Evolutionary conservation across 2,888 invertebrate genomes (phyloP).

Genomic region (Eupithecia subumbrata): DNA sequence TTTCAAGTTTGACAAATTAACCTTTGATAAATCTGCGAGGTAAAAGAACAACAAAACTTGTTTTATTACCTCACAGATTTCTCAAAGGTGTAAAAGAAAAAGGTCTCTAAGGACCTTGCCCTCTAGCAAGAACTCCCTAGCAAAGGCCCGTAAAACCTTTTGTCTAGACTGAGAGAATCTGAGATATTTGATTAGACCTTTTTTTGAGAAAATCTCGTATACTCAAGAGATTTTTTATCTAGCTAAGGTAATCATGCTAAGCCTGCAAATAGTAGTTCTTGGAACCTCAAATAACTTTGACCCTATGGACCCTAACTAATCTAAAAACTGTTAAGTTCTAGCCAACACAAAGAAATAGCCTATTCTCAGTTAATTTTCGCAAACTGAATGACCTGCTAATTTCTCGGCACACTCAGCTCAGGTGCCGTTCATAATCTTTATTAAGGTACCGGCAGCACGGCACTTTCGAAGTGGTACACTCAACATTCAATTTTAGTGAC

Average conservation of each 20-base stretch:
- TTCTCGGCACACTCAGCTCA: constrained; percentile 17
- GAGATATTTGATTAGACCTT: no score
- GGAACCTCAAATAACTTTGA: not conserved
- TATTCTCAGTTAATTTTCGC: not conserved
- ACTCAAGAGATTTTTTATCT: no score
- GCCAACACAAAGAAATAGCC: not conserved
- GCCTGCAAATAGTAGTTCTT: not conserved
- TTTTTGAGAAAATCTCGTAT: no score
- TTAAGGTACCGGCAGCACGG: constrained; percentile 14
- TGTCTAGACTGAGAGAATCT: no score
- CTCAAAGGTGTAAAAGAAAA: not conserved
- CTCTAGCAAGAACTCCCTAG: not conserved
- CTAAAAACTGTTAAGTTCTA: not conserved
- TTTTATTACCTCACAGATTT: not conserved
- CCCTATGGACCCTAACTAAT: not conserved
- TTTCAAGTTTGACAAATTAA: no score
- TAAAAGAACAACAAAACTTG: no score
- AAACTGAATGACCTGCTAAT: constrained; percentile 17
- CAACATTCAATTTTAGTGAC: not conserved
- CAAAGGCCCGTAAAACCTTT: no score
- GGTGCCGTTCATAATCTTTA: constrained; percentile 24
- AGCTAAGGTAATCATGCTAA: not conserved
- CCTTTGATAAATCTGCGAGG: no score
- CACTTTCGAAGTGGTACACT: constrained; percentile 22
- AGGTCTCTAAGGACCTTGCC: no score